These are phyloP conservation scores for Arctopsyche grandis DNA, from an alignment of 1,140 invertebrate species.

Conservation along the genomic window DNA sequence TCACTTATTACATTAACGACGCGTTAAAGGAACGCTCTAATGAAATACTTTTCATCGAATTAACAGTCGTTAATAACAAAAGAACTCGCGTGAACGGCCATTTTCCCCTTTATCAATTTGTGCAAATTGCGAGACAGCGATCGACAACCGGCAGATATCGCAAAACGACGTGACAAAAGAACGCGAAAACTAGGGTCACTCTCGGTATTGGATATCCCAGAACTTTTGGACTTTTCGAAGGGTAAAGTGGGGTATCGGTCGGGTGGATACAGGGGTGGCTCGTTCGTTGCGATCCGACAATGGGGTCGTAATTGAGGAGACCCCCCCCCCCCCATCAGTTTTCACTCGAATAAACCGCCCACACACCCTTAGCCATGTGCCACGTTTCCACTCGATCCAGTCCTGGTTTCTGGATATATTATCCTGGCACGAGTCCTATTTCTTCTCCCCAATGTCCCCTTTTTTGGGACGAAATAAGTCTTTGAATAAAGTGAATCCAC, in stretches of 20 bases:
- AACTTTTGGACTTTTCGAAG: background rate
- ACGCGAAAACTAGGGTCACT: no score
- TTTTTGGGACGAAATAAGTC: background rate
- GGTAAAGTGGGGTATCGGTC: background rate
- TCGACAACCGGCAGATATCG: background rate
- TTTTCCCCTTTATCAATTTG: conserved; percentile 6
- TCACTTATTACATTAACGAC: no score
- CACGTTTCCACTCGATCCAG: background rate
- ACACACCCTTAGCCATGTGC: background rate
- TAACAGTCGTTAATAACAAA: background rate
- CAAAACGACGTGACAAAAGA: no score
- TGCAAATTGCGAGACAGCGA: background rate
- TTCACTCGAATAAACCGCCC: conserved; percentile 32
- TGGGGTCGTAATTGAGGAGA: conserved; percentile 27
- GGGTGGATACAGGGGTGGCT: background rate
- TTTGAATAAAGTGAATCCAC: background rate
- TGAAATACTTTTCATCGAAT: no score
- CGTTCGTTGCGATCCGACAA: conserved; percentile 1
- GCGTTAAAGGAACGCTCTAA: no score
- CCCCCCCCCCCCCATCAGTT: background rate
- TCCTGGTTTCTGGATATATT: background rate
- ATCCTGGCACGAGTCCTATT: background rate
- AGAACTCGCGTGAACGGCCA: background rate
- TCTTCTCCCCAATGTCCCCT: background rate
- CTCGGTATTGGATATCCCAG: background rate